phyloP scores from a whole-genome alignment of 2,888 invertebrate genomes.

The Dryobota labecula region DNA sequence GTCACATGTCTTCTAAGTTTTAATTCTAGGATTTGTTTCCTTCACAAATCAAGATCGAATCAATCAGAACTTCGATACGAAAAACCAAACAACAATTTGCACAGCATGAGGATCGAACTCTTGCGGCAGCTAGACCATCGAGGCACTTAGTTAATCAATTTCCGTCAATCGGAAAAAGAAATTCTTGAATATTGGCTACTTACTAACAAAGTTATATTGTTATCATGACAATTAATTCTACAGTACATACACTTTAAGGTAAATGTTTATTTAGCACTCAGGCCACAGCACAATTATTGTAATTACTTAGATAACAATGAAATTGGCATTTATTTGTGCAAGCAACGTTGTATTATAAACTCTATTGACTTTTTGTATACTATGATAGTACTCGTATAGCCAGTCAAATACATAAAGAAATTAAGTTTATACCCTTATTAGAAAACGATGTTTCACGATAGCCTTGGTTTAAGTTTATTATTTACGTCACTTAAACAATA shows the following conservation, averaged over 20 bases:
- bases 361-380: neutral
- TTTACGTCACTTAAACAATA: neutral
- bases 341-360: neutral
- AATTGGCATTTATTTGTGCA: slow-evolving; percentile 2
- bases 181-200: neutral
- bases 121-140: neutral
- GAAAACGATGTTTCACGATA: neutral
- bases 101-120: neutral
- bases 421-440: neutral
- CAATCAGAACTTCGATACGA: neutral
- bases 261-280: neutral
- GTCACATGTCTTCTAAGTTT: too few species aligned
- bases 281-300: neutral
- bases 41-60: neutral
- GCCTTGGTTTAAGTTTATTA: neutral
- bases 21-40: neutral
- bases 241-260: neutral
- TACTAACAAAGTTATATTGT: neutral
- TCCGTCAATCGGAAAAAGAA: neutral
- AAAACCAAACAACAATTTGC: neutral
- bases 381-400: neutral
- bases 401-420: neutral
- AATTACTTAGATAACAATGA: slow-evolving; percentile 7
- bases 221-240: neutral
- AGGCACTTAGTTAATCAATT: neutral